Percentiles rank a stretch among this genome's conserved stretches.
phyloP scores from a whole-genome alignment of 2,113 vertebrate species.

The Bos taurus region ARS-UCD2.0 NC_037340.1:67987501-67988000 shows the following conservation, averaged over 20 bases:
- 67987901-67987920: not conserved
- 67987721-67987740: constrained; percentile 8
- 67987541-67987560: constrained; percentile 40
- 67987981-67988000: not conserved
- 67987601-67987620: not conserved
- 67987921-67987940: not conserved
- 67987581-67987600: not conserved
- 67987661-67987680: not conserved
- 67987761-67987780: constrained; percentile 54
- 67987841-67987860: not conserved
- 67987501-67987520: constrained; percentile 39
- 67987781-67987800: constrained; percentile 60
- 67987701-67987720: not conserved
- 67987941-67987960: not conserved
- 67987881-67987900: constrained; percentile 20
- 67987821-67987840: constrained; percentile 39
- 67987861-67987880: not conserved
- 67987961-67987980: not conserved
- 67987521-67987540: not conserved
- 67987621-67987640: not conserved
- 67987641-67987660: not conserved
- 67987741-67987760: constrained; percentile 40
- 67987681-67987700: constrained; percentile 28
- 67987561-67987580: constrained; percentile 10
- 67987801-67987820: constrained; percentile 32